phyloP scores from a whole-genome alignment of 2,113 vertebrate species.

The Lanius ludovicianus region DNA sequence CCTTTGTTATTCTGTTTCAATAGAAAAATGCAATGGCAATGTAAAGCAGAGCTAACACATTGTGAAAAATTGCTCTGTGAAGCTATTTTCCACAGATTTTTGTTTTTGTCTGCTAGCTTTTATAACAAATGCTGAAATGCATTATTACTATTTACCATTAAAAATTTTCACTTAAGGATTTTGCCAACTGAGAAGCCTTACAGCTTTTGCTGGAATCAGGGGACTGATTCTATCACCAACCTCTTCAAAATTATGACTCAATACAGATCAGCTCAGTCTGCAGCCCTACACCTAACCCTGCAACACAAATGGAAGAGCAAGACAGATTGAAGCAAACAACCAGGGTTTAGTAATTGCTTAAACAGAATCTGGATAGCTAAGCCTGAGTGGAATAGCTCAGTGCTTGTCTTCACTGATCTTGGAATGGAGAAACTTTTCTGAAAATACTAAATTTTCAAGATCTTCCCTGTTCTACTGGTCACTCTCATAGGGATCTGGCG shows the following conservation, averaged over 20 bases:
- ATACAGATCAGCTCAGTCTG: neutral
- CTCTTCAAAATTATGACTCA: neutral
- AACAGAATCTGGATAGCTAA: neutral
- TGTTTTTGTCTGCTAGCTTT: neutral
- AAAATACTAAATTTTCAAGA: neutral
- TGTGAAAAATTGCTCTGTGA: neutral
- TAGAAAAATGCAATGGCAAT: neutral
- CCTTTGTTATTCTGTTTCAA: neutral
- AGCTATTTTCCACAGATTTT: neutral
- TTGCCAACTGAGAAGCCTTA: neutral
- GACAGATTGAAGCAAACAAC: neutral
- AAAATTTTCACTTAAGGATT: neutral
- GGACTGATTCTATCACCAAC: neutral
- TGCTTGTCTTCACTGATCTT: neutral
- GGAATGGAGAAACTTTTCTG: neutral
- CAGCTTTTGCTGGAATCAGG: neutral
- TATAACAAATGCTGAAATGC: neutral
- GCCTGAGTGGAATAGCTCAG: neutral
- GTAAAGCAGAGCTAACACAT: neutral
- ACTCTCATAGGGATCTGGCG: neutral
- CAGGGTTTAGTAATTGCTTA: neutral
- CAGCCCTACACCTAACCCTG: neutral
- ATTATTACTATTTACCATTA: neutral
- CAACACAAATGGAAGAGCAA: neutral
- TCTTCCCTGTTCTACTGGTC: neutral